Conservation (phyloP, 2,888 invertebrate species). For the Tenthredo livida region DNA sequence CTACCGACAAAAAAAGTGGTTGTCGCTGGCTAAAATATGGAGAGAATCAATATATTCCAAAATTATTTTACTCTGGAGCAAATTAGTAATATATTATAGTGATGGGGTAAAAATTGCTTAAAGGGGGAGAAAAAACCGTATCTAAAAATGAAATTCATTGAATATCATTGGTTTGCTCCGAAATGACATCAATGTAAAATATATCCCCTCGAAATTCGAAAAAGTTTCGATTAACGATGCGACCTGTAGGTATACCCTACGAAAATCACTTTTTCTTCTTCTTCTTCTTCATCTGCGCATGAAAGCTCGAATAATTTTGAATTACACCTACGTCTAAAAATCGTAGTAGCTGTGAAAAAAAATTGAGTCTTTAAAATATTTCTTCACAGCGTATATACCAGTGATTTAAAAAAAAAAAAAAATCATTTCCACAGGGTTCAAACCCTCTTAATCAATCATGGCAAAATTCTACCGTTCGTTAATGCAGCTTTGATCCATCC, state of each 20-base stretch:
- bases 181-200: too few relatives aligned
- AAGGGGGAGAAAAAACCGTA: neutral
- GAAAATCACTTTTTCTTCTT: neutral
- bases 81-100: neutral
- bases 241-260: too few relatives aligned
- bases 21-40: neutral
- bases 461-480: neutral
- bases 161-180: too few relatives aligned
- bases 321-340: neutral
- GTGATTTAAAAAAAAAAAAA: neutral
- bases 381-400: neutral
- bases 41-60: too few relatives aligned
- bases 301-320: neutral
- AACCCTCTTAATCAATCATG: neutral
- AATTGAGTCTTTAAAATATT: neutral
- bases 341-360: neutral
- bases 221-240: too few relatives aligned
- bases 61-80: neutral
- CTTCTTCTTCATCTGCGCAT: too few relatives aligned
- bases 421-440: neutral
- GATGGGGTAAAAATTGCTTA: neutral
- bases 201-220: too few relatives aligned
- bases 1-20: neutral
- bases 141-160: neutral
- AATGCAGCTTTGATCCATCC: slow-evolving; percentile 5